phyloP scores from a whole-genome alignment of 2,888 invertebrate species.

The Panzeria rudis region DNA sequence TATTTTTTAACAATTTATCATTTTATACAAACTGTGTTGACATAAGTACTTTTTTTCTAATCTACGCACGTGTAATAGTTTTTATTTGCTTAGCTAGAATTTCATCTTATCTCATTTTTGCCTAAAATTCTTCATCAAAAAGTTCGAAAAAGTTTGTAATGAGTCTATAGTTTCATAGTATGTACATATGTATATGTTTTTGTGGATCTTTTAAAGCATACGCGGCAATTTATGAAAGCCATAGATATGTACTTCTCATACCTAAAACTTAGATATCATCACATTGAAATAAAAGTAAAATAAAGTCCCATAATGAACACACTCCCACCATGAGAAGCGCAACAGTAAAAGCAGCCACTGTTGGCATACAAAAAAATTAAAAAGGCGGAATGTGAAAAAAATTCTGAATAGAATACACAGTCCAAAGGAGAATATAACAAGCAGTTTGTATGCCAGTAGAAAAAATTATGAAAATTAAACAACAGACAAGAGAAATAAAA shows the following conservation, averaged over 20 bases:
- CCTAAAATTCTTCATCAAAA: not conserved
- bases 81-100: not conserved
- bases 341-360: not conserved
- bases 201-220: too few relatives aligned
- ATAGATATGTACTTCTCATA: not conserved
- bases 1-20: too few relatives aligned
- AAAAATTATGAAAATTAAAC: not conserved
- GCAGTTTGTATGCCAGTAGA: not conserved
- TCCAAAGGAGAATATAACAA: conserved; percentile 15
- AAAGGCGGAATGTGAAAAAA: conserved; percentile 33
- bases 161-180: not conserved
- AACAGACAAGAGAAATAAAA: conserved; percentile 11
- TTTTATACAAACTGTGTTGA: not conserved
- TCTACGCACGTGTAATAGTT: too few relatives aligned
- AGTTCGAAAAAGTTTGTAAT: not conserved
- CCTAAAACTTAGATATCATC: not conserved
- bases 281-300: not conserved
- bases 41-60: not conserved
- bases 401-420: conserved; percentile 9
- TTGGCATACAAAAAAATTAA: conserved; percentile 7
- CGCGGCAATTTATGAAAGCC: not conserved
- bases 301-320: conserved; percentile 12
- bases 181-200: not conserved
- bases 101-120: not conserved
- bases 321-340: conserved; percentile 6